Evolutionary conservation across 2,113 vertebrate genomes (phyloP).

Genomic region (Oxyura jamaicensis): DNA sequence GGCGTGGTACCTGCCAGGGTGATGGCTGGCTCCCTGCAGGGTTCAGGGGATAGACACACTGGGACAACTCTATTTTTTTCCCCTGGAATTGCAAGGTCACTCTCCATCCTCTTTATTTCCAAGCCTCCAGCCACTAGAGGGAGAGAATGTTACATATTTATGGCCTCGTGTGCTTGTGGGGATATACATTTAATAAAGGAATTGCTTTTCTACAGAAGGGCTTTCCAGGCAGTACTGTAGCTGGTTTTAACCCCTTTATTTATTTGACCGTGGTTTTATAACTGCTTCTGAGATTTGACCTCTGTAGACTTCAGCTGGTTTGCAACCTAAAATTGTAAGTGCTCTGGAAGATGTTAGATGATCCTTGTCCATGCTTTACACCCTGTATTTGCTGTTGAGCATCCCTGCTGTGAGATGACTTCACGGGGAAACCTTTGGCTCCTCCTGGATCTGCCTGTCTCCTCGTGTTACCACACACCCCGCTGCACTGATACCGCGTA

Average conservation of each 20-base stretch:
- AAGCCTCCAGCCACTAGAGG: conserved; percentile 63
- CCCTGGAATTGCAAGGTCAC: background rate
- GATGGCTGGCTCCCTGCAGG: background rate
- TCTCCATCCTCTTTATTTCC: background rate
- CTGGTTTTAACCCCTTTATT: background rate
- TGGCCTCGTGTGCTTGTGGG: background rate
- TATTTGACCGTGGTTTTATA: background rate
- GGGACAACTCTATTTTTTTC: background rate
- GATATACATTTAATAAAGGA: background rate
- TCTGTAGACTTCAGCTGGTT: background rate
- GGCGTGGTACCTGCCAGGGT: background rate
- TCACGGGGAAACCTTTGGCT: background rate
- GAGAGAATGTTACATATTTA: conserved; percentile 40
- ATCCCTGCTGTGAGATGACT: conserved; percentile 12
- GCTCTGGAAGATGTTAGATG: background rate
- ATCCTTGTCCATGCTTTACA: background rate
- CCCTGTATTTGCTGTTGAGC: background rate
- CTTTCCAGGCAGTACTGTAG: background rate
- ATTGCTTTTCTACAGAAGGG: background rate
- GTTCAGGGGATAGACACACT: background rate
- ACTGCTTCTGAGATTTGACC: background rate
- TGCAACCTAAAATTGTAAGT: background rate
- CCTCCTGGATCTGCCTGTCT: background rate
- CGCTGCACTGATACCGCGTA: fast-evolving
- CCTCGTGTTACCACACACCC: background rate